Evolutionary conservation across 1,140 invertebrate species (phyloP), one percentile per base, ranked within the genome.

Genomic region (Drosophila nikananu): DNA sequence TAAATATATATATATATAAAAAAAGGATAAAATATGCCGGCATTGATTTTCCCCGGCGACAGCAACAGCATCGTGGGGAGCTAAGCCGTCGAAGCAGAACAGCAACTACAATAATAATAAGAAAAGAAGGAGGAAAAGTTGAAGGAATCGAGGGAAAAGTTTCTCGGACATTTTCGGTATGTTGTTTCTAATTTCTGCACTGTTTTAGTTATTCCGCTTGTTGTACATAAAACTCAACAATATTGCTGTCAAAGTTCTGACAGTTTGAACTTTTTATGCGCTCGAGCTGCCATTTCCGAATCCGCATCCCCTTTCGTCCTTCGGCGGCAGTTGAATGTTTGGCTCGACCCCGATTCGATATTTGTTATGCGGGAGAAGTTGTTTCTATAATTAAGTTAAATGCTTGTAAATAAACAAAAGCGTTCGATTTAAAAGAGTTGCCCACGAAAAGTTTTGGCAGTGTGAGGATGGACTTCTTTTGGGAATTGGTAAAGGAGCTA

Each of bases 1-100:
- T 32, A 21, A 9, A 44, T 8, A 75, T 48, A 81, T 67, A 15
- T 17, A 19, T 25, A 44, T 27, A 48, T 12, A 25, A 79, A 81
- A 90, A 86, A 89, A 83, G 78, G 86, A 89, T 89, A 89, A 90
- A 90, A 89, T 89, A 89, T 90, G 78, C 67, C 67, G 61, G 75
- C 86, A 89, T 89, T 89, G 86, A 90, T 89, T 90, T 90, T 87
- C 49, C 51, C 42, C 41, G 66, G 80, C 65, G 71, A 79, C 74
- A 81, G 63, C 83, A 81, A 41, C 80, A 81, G 42, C 74, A 63
- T n/a, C 41, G 41, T 17, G 64, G 17, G n/a, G 49, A 57, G 52
- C 70, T 65, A 58, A 83, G 54, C 58, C 61, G 51, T 66, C 54
- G 35, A 63, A 37, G 21, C 55, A 51, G 48, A 35, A 54, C 49